Percentiles rank a stretch among this genome's conserved stretches.
Evolutionary conservation across 2,797 vertebrate species (phyloP).

Genomic region (Neostethus bicornis): DNA sequence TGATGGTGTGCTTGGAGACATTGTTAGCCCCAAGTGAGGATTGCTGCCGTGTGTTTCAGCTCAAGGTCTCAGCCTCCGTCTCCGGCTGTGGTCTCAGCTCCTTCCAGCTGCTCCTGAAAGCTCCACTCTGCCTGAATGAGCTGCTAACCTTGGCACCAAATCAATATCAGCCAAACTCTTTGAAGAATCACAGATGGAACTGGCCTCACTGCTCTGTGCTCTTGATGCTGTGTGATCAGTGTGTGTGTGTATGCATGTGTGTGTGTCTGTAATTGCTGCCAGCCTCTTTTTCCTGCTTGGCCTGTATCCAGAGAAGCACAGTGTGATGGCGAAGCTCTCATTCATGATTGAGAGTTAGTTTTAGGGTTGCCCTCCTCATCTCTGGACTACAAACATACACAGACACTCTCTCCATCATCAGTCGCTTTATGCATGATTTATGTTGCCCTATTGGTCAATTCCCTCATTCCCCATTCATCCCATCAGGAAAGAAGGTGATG

Average conservation of each 20-base stretch:
- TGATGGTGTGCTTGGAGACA: conserved; percentile 71
- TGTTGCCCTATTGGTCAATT: conserved; percentile 12
- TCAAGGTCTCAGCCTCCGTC: conserved; percentile 84
- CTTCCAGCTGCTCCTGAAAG: conserved; percentile 84
- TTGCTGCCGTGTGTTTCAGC: conserved; percentile 75
- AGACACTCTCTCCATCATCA: conserved; percentile 18
- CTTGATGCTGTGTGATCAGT: conserved; percentile 61
- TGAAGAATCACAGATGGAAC: conserved; percentile 89
- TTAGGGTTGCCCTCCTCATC: conserved; percentile 26
- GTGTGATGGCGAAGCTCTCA: conserved; percentile 66
- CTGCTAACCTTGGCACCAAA: conserved; percentile 87
- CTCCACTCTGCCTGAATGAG: conserved; percentile 84
- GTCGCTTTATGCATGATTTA: conserved; percentile 17
- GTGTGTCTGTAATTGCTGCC: conserved; percentile 71
- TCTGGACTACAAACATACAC: conserved; percentile 12
- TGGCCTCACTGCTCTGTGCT: conserved; percentile 72
- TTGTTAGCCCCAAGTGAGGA: conserved; percentile 75
- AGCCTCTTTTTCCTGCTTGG: conserved; percentile 68
- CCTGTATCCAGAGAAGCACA: conserved; percentile 64
- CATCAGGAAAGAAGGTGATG: conserved; percentile 22
- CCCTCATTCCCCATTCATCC: neutral
- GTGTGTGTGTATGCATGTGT: conserved; percentile 48
- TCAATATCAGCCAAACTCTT: conserved; percentile 88
- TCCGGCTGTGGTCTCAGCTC: conserved; percentile 81
- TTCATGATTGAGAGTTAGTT: conserved; percentile 61